Evolutionary conservation across 1,140 invertebrate species (phyloP), one percentile per base, ranked within the genome.

Genomic region (Alviniconcha marisindica): DNA sequence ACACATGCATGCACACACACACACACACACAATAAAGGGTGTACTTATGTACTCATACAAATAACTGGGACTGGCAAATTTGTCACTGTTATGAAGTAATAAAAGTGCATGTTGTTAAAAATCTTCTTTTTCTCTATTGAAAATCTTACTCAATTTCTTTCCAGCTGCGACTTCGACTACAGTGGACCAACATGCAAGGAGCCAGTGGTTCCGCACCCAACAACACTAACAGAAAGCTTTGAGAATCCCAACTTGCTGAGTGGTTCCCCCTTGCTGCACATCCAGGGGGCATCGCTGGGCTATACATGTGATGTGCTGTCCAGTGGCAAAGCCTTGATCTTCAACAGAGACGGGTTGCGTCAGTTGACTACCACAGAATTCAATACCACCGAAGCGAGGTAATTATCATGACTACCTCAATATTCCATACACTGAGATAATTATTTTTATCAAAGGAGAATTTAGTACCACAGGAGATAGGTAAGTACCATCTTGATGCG

Each of bases 151-250:
- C n/a, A 12, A 56, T 60, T 42, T 60, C n/a, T n/a, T 84, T 84
- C 3, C 87, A 94, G 93, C 51, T 94, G 94, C 90, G 93, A 94
- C 83, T 93, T 93, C 89, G 93, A 93, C 10, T 94, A 91, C 83
- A 78, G 84, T 79, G 94, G 93, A 0, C 56, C 81, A 0, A 88
- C 87, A 0, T 94, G 94, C 89, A 85, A 91, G 56, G 48, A 83
- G 21, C 66, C 92, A 15, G 89, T 90, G 3, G 80, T 88, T 0
- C 89, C 88, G 12, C 89, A 91, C 51, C 90, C 91, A 10, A 87
- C 90, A n/a, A 86, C 87, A 40, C 71, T 94, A 21, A 88, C 91
- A 21, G 93, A 93, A 73, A 91, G 89, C 31, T 92, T 94, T 84
- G 88, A 88, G 54, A 86, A 91, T 38, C 38, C 87, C 0, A 63